Conservation (phyloP, 2,888 invertebrate genomes). For the Aromia moschata region DNA sequence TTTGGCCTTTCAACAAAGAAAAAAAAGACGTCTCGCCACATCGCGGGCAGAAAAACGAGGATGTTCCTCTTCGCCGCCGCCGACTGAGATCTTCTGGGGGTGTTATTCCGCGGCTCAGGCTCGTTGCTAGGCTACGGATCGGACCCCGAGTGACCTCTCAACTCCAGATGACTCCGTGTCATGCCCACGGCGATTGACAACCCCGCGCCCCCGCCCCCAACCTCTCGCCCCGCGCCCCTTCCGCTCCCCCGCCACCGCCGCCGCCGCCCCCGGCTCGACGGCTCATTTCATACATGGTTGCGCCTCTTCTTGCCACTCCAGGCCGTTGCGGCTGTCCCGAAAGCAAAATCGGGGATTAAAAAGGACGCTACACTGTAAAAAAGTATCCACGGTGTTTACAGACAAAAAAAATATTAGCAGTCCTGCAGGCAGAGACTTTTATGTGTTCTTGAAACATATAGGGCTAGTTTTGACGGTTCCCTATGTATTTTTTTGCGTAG, state of each 20-base stretch:
- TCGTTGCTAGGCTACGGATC: slow-evolving; percentile 52
- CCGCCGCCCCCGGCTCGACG: slow-evolving; percentile 7
- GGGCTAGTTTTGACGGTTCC: no score
- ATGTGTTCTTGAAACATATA: no score
- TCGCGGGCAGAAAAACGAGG: slow-evolving; percentile 12
- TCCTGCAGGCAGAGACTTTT: no score
- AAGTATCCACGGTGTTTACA: no score
- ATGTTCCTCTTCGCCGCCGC: slow-evolving; percentile 16
- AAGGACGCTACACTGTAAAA: no score
- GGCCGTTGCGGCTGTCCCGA: no score
- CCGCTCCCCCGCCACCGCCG: slow-evolving; percentile 32
- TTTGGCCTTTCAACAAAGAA: no score
- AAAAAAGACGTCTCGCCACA: no score
- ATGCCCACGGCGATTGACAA: slow-evolving; percentile 44
- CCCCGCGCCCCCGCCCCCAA: slow-evolving; percentile 34
- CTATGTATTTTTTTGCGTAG: no score
- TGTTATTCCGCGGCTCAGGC: slow-evolving; percentile 28
- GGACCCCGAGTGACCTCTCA: slow-evolving; percentile 61
- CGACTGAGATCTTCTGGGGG: slow-evolving; percentile 25
- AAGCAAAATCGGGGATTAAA: slow-evolving; percentile 34
- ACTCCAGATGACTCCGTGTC: slow-evolving; percentile 58
- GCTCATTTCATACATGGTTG: slow-evolving; percentile 32
- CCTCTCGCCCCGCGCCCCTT: no score
- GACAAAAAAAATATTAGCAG: no score
- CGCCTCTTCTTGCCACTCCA: slow-evolving; percentile 22